Conservation (phyloP, 2,113 vertebrate genomes). For the Choloepus hoffmanni region DNA sequence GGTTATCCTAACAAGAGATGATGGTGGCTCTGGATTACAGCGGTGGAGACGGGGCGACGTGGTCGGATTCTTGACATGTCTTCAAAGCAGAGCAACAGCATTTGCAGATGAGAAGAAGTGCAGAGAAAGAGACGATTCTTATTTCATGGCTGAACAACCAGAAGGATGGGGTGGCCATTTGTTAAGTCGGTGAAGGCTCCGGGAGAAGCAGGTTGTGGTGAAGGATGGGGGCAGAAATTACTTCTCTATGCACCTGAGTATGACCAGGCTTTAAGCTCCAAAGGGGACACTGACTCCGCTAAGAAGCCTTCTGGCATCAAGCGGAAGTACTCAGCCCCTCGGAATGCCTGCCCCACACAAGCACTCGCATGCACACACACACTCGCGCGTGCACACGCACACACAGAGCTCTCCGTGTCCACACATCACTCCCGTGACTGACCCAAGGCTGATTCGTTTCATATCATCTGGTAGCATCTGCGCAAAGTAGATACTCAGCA, state of each 20-base stretch:
- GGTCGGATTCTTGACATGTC: neutral
- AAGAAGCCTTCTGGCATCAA: neutral
- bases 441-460: neutral
- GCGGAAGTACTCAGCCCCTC: neutral
- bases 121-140: neutral
- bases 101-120: neutral
- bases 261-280: neutral
- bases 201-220: no score
- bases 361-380: neutral
- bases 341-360: no score
- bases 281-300: neutral
- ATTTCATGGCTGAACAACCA: fast-evolving
- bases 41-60: neutral
- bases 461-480: neutral
- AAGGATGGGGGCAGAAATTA: neutral
- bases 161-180: neutral
- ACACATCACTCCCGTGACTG: neutral
- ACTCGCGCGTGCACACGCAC: no score
- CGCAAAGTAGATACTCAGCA: neutral
- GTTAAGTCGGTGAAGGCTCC: neutral
- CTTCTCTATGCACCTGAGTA: neutral
- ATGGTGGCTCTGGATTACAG: fast-evolving
- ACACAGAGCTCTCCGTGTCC: neutral
- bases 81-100: neutral
- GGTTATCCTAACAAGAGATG: fast-evolving